A percentile compares a stretch with the other conserved stretches of the same genome.
Evolutionary conservation across 2,113 vertebrate species (phyloP).

Genomic region (Ailurus styani): DNA sequence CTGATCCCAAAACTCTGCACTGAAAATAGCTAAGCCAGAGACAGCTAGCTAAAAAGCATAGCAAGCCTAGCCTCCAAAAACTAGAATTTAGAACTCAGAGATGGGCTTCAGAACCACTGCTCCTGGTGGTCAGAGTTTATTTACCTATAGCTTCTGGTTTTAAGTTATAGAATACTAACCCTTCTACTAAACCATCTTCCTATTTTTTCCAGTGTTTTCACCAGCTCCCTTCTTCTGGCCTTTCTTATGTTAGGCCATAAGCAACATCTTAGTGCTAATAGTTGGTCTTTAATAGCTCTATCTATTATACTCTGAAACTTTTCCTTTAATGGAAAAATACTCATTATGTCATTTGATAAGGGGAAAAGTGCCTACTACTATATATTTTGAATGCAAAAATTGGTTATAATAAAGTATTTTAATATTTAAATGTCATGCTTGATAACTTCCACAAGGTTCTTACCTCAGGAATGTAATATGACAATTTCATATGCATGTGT

Average conservation of each 20-base stretch:
- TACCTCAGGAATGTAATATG: background rate
- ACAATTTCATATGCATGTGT: constrained; percentile 17
- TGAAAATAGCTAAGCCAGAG: constrained; percentile 17
- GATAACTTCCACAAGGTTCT: constrained; percentile 3
- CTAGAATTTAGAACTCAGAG: background rate
- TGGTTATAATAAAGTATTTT: background rate
- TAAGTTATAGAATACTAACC: background rate
- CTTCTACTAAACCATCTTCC: background rate
- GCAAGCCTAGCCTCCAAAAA: background rate
- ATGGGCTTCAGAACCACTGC: background rate
- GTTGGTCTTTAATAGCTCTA: background rate
- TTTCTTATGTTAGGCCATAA: background rate
- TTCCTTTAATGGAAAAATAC: constrained; percentile 4
- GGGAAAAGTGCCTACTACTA: background rate
- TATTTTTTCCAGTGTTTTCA: background rate
- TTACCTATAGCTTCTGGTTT: background rate
- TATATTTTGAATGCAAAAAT: background rate
- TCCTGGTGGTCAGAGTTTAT: background rate
- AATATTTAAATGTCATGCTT: constrained; percentile 45
- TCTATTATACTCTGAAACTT: background rate
- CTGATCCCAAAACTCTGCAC: background rate
- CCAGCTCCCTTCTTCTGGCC: background rate
- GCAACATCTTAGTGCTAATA: background rate
- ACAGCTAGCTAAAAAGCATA: background rate
- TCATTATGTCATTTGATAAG: background rate